Percentiles rank a stretch among this genome's conserved stretches.
phyloP scores from a whole-genome alignment of 2,888 invertebrate species.

The Heteropelma amictum region DNA sequence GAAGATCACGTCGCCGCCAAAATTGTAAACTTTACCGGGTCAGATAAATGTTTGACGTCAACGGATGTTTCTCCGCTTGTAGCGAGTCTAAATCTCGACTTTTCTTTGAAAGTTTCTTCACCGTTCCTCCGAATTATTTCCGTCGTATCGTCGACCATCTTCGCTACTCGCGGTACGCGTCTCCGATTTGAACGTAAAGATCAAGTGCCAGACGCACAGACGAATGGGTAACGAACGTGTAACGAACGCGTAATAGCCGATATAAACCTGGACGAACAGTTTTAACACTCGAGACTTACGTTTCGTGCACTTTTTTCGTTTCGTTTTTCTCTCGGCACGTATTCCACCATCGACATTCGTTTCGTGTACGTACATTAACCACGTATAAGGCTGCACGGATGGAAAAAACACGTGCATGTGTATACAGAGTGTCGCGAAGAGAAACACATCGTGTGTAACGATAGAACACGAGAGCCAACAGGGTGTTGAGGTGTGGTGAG shows the following conservation, averaged over 20 bases:
- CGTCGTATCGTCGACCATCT: too few species aligned
- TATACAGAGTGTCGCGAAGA: neutral
- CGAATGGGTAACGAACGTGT: too few species aligned
- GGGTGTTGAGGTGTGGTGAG: constrained; percentile 41
- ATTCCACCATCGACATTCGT: constrained; percentile 6
- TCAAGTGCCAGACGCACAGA: neutral
- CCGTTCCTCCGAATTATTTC: too few species aligned
- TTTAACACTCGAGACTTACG: constrained; percentile 12
- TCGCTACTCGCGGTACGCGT: too few species aligned
- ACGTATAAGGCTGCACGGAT: constrained; percentile 25
- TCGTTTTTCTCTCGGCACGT: neutral
- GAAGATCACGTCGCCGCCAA: too few species aligned
- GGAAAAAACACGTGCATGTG: neutral
- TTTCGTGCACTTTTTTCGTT: constrained; percentile 8
- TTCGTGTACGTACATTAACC: constrained; percentile 3
- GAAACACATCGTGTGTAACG: neutral
- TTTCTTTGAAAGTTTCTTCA: too few species aligned
- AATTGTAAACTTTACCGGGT: too few species aligned
- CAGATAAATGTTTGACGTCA: too few species aligned
- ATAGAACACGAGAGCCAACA: neutral
- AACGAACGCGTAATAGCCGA: neutral
- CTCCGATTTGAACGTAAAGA: neutral
- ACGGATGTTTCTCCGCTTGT: too few species aligned
- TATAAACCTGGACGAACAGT: constrained; percentile 20
- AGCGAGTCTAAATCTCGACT: too few species aligned